Base-by-base conservation (phyloP, 2,113 vertebrate species). In the Xiphorhynchus elegans region DNA sequence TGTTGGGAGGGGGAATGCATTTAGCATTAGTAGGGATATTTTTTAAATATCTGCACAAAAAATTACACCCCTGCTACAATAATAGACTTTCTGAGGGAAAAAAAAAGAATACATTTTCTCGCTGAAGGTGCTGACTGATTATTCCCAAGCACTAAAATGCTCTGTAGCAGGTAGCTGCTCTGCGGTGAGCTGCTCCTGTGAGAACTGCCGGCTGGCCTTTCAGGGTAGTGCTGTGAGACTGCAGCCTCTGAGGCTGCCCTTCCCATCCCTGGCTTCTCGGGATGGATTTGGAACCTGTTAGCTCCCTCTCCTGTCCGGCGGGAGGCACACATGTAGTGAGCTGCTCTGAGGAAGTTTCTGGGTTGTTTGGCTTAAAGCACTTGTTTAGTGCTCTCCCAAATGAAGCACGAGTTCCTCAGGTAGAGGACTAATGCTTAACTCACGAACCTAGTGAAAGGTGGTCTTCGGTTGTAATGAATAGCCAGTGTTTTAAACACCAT, bases 261-360 rank as follows among this genome's bases (percentile, higher is more conserved):
- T 64, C 58, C 19, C 26, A 24, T 6, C 49, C 29, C n/a, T 37
- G 18, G 10, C 33, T 40, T 35, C 28, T 59, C 2, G 4, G 20
- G 20, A 10, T 64, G 52, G 31, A 70, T 95, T 90, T 66, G 20
- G 39, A 63, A 66, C 76, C 58, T 49, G 78, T 56, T 37, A 77
- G 85, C 93, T 82, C 97, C 90, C 91, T 93, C 95, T 94, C 44
- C 74, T 93, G 94, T 68, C 76, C 83, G 79, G 40, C 11, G 11
- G 46, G 17, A 59, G 66, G 31, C 28, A n/a, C 16, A 20, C 10
- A 7, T 0, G 17, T 21, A 44, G 31, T 26, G 26, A 28, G 74
- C 35, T 42, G 10, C 33, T n/a, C 6, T 9, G 14, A 20, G 33
- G 20, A 46, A 18, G 28, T 31, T 66, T 64, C 31, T 53, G 62